Evolutionary conservation across 2,113 vertebrate species (phyloP).

Genomic region (Ctenomys sociabilis): DNA sequence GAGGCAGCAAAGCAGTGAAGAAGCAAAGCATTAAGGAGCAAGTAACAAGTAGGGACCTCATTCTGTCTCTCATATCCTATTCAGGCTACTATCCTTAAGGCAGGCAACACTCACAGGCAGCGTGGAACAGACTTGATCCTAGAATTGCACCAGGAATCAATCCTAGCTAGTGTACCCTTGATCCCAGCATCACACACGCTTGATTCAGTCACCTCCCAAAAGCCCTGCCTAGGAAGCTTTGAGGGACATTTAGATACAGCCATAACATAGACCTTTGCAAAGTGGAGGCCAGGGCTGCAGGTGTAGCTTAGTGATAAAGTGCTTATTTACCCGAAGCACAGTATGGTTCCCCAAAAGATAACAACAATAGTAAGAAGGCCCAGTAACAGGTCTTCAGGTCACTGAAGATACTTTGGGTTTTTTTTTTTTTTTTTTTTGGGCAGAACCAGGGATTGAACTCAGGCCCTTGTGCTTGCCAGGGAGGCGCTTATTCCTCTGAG

Average conservation of each 20-base stretch:
- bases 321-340: neutral
- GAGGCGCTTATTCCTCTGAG: no score
- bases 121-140: neutral
- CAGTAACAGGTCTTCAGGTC: neutral
- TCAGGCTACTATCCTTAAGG: neutral
- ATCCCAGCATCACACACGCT: neutral
- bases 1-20: neutral
- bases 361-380: neutral
- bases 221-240: neutral
- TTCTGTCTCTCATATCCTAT: neutral
- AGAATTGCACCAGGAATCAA: neutral
- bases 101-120: neutral
- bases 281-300: neutral
- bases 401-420: neutral
- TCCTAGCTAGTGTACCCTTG: neutral
- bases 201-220: neutral
- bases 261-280: neutral
- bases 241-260: neutral
- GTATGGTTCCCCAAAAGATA: neutral
- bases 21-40: neutral
- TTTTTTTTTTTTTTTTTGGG: no score
- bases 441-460: no score
- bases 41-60: neutral
- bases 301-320: neutral
- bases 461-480: no score